Base-by-base conservation (phyloP, 1,140 invertebrate genomes). In the Polypedilum pembai region DNA sequence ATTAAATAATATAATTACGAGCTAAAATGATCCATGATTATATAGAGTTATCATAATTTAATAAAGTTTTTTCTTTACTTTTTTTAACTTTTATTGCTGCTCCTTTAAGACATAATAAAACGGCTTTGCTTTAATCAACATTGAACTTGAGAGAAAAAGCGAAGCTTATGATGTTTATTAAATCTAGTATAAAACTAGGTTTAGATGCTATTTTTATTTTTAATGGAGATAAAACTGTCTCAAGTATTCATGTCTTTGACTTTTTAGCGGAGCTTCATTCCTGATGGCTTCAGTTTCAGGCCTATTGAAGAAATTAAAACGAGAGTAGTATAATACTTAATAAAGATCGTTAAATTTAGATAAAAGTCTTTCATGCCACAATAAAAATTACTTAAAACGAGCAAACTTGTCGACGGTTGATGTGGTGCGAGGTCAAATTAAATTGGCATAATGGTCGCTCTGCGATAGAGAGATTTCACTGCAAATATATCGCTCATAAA, bases 1-100 rank as follows among this genome's bases (percentile, higher is more conserved):
- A 21, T 69, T 69, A 69, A 69, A 69, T 69, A 69, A 69, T 69
- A 69, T 69, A 69, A 69, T 69, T 69, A 69, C 17, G 65, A 20
- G 17, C 5, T 18, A 18, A 69, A 69, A 69, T 69, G 65, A 69
- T 21, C 17, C 20, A 21, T 69, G 65, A 69, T 69, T 69, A 20
- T 69, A 69, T 69, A 21, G 65, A 69, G 65, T 69, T 69, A 69
- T 20, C 3, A 21, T 69, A 69, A 69, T 69, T 69, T 69, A 69
- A 69, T 69, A 69, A 69, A 69, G 65, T 69, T 69, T 69, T n/a
- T 56, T 12, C 10, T 56, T 56, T 56, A 12, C n/a, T 56, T 33
- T 33, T n/a, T 33, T 33, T 33, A 33, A 33, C 24, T 3, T 3
- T 33, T 33, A 3, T 3, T 33, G 24, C 24, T 33, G 12, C 12